Base-by-base conservation (phyloP, 2,888 invertebrate species). In the Junonia oenone region DNA sequence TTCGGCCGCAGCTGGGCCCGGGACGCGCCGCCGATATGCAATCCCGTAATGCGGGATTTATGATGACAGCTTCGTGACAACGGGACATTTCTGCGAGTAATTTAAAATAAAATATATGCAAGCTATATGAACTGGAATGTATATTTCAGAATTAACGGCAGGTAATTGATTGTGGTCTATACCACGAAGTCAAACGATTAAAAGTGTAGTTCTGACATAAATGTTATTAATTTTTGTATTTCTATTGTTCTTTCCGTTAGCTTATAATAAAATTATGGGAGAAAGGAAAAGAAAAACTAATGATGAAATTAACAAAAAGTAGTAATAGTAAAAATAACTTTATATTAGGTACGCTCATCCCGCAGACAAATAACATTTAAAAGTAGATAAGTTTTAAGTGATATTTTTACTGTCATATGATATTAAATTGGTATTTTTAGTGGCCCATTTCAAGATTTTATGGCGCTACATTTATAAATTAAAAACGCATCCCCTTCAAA, bases 1-100 rank as follows among this genome's bases (percentile, higher is more conserved):
- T 75, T 78, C 73, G 74, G 75, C 63, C 68, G 80, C 83, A 82
- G 83, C 84, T 83, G 82, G 73, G 63, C 45, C 45, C 33, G 50
- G 48, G 59, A 35, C 55, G 50, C 56, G 46, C 37, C 48, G 53
- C 37, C 55, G 55, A 55, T 59, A 50, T 50, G 51, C 53, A 61
- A 62, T 52, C 52, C 55, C 58, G 57, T 60, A 58, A 55, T 43
- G 50, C 47, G 46, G 47, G 55, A 58, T 61, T 61, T 58, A 61
- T 53, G 51, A 55, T 46, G 61, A 58, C 61, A 61, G 52, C 55
- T 26, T 43, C 45, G 52, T 55, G 60, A 58, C 60, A 60, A 45
- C 55, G 37, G 49, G 45, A 48, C 47, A 55, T 55, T 43, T 9
- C 55, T 51, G 37, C 29, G 26, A 50, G 49, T 55, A 52, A 60